Evolutionary conservation across 2,888 invertebrate genomes (phyloP).

Genomic region (Liopterus haemorrhoidalis): DNA sequence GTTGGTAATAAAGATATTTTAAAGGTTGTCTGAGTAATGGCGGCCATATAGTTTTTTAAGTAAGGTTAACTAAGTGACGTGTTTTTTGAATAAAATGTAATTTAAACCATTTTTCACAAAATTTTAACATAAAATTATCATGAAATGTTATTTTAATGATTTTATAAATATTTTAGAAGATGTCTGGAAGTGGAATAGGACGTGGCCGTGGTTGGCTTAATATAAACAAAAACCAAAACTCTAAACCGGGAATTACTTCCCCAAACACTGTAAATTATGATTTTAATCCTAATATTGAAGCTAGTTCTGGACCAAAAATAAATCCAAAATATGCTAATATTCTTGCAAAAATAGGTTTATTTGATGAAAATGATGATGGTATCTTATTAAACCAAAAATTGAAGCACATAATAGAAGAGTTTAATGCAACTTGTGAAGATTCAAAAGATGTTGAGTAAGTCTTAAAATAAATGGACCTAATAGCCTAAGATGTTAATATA

Average conservation of each 20-base stretch:
- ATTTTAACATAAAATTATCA: slow-evolving; percentile 13
- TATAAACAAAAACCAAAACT: slow-evolving; percentile 29
- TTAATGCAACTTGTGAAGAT: slow-evolving; percentile 37
- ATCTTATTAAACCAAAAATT: slow-evolving; percentile 43
- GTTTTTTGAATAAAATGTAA: too few relatives aligned
- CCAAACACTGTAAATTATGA: slow-evolving; percentile 14
- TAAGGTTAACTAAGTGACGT: too few relatives aligned
- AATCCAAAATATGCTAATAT: slow-evolving; percentile 32
- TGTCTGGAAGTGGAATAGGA: slow-evolving; percentile 36
- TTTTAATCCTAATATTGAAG: slow-evolving; percentile 10
- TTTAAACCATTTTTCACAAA: slow-evolving; percentile 18
- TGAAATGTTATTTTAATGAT: too few relatives aligned
- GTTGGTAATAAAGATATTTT: too few relatives aligned
- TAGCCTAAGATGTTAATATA: too few relatives aligned
- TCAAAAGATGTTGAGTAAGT: slow-evolving; percentile 40
- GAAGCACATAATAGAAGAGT: slow-evolving; percentile 38
- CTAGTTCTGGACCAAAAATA: slow-evolving; percentile 12
- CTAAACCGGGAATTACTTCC: slow-evolving; percentile 27
- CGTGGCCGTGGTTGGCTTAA: slow-evolving; percentile 40
- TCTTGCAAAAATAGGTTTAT: slow-evolving; percentile 36
- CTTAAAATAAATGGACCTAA: too few relatives aligned
- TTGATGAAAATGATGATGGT: slow-evolving; percentile 42
- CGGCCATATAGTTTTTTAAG: too few relatives aligned
- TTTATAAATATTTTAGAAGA: too few relatives aligned
- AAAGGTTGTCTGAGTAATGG: too few relatives aligned